Evolutionary conservation across 2,797 vertebrate genomes (phyloP).

Genomic region (Hippocampus kuda): DNA sequence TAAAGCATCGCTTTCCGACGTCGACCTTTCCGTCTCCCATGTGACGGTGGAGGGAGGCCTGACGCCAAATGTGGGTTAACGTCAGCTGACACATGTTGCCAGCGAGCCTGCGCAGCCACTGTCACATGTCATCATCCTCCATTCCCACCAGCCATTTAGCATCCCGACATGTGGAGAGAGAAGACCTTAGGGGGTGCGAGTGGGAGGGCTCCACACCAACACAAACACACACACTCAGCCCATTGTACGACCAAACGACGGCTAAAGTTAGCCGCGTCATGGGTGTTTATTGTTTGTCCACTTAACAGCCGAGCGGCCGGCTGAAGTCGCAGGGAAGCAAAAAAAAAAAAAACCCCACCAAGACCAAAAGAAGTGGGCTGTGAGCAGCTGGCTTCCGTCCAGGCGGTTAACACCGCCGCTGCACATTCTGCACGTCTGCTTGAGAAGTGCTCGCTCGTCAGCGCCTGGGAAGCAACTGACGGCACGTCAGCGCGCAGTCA

Average conservation of each 20-base stretch:
- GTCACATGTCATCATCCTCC: constrained; percentile 59
- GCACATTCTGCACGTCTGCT: constrained; percentile 57
- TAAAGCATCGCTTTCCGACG: constrained; percentile 44
- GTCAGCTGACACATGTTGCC: constrained; percentile 63
- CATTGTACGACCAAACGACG: constrained; percentile 11
- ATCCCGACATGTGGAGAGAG: constrained; percentile 34
- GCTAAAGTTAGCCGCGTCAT: constrained; percentile 13
- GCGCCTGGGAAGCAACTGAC: constrained; percentile 34
- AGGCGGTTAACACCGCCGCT: constrained; percentile 51
- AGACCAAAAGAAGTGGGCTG: constrained; percentile 50
- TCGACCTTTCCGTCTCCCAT: constrained; percentile 46
- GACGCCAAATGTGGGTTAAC: constrained; percentile 59
- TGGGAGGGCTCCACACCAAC: constrained; percentile 12
- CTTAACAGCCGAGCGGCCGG: constrained; percentile 35
- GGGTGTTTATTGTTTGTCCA: constrained; percentile 52
- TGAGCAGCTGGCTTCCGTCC: constrained; percentile 35
- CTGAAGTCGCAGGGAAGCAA: constrained; percentile 40
- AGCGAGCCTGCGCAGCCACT: constrained; percentile 58
- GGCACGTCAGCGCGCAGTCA: constrained; percentile 23
- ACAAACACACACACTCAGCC: not conserved
- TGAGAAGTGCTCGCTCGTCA: constrained; percentile 41
- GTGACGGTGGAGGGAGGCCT: constrained; percentile 42
- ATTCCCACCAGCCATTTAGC: constrained; percentile 59
- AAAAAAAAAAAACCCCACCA: constrained; percentile 37
- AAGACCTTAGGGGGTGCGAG: constrained; percentile 17